Base-by-base conservation (phyloP, 2,888 invertebrate genomes). In the Oligia fasciuncula region DNA sequence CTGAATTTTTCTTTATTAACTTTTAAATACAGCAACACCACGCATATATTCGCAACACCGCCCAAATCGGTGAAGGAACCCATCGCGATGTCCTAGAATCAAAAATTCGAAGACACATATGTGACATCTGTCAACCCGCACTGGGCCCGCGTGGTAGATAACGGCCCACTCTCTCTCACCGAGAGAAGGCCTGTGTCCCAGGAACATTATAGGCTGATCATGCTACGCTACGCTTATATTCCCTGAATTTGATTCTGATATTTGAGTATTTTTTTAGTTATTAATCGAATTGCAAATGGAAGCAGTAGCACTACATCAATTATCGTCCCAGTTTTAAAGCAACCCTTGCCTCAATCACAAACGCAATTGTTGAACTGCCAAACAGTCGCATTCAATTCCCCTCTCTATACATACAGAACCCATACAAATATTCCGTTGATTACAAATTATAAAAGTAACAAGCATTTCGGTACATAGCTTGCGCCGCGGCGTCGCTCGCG, bases 401-500 rank as follows among this genome's bases (percentile, higher is more conserved):
- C 29, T 62, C 35, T 46, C 57, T n/a, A 68, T 14, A 76, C 60
- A 67, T 85, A 81, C 86, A 66, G 88, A 87, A 83, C 85, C 88
- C 79, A 4, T 69, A 70, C 14, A 66, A 85, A 73, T 71, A 43
- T 66, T 80, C 40, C 49, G 57, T 79, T 74, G 82, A 88, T 88
- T 86, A 85, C 80, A 81, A 80, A 84, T 85, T 84, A 87, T 71
- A 82, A 75, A 80, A 77, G 80, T 84, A 89, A 88, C 85, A 82
- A 89, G 88, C 81, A 84, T 85, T 83, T 85, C 82, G 80, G 86
- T 86, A 89, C 85, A 88, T 85, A 79, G 88, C 76, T 78, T 88
- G 88, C 81, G 84, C 77, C 81, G 84, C 76, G 85, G 87, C 83
- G 83, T 85, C 86, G 90, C 87, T 90, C 87, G 93, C 91, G 90